Evolutionary conservation across 2,113 vertebrate species (phyloP).

Genomic region (Odocoileus virginianus): DNA sequence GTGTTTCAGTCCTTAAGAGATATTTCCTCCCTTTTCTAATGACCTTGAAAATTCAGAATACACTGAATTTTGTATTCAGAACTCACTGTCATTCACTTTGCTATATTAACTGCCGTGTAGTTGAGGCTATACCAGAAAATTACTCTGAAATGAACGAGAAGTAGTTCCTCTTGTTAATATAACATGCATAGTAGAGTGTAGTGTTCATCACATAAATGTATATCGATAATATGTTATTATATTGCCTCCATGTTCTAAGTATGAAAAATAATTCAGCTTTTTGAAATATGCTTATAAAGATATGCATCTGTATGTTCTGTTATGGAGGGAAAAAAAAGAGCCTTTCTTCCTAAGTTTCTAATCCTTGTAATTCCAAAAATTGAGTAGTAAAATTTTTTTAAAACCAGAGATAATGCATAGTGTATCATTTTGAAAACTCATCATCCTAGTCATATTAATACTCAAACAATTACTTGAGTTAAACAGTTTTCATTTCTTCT

Average conservation of each 20-base stretch:
- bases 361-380: neutral
- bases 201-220: neutral
- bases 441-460: neutral
- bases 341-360: neutral
- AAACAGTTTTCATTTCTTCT: neutral
- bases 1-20: neutral
- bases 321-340: neutral
- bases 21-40: neutral
- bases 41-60: constrained; percentile 5
- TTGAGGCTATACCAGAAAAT: neutral
- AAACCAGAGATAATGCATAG: neutral
- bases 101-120: neutral
- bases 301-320: neutral
- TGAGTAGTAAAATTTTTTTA: neutral
- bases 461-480: neutral
- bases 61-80: neutral
- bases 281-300: neutral
- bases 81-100: neutral
- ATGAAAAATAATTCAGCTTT: constrained; percentile 8
- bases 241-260: neutral
- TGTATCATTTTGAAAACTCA: neutral
- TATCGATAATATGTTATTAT: neutral
- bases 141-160: neutral
- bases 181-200: neutral
- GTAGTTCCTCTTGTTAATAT: neutral